Base-by-base conservation (phyloP, 2,888 invertebrate species). In the Dryomyza anilis region DNA sequence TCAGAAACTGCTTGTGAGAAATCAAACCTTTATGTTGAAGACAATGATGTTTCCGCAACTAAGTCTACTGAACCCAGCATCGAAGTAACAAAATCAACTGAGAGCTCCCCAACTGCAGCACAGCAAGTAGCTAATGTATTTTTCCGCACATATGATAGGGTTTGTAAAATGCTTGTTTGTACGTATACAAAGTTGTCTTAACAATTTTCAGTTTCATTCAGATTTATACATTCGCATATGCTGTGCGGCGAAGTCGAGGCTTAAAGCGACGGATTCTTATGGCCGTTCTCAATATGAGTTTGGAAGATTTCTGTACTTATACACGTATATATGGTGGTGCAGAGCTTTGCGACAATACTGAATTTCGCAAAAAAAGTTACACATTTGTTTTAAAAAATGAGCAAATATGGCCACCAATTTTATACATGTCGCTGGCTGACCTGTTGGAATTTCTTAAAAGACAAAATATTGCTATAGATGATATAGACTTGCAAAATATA, bases 181-280 rank as follows among this genome's bases (percentile, higher is more conserved):
- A n/a, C n/a, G n/a, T n/a, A n/a, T n/a, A n/a, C n/a, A n/a, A n/a
- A n/a, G n/a, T n/a, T n/a, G n/a, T n/a, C n/a, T n/a, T n/a, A n/a
- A n/a, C n/a, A n/a, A n/a, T n/a, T n/a, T n/a, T n/a, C n/a, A n/a
- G n/a, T n/a, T n/a, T n/a, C n/a, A n/a, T n/a, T n/a, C n/a, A 70
- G 70, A 48, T 21, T 3, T 33, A 56, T 21, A 60, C 65, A 0
- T 43, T 70, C 4, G 39, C 62, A 1, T 67, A 67, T 48, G 45
- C 64, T 16, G 12, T 64, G 19, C 63, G 67, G 21, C 52, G 62
- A 16, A 60, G 69, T 21, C 64, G 52, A 56, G 69, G 64, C 8
- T 52, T 64, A 5, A 70, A 70, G 19, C 67, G 65, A 33, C 36
- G 53, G 3, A 70, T 70, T 27, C 27, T 64, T 43, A 46, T 12